Evolutionary conservation across 1,140 invertebrate genomes (phyloP), one percentile per base, ranked within the genome.

Genomic region (Dreissena rostriformis): DNA sequence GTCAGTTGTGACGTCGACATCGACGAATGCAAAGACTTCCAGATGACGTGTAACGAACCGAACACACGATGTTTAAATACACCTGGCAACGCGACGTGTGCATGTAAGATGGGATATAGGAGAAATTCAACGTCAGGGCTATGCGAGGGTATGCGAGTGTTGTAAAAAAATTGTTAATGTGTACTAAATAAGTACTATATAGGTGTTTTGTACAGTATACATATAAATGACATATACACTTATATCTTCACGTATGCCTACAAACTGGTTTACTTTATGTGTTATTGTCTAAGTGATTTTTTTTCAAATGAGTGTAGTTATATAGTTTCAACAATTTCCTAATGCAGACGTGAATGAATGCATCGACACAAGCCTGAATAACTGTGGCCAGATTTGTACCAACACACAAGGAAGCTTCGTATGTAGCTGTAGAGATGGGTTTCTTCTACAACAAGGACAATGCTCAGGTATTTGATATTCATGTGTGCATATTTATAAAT

Each of bases 291-390:
- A 19, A 24, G 19, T 63, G 61, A 24, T n/a, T 63, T 19, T 63
- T 19, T 63, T 24, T 63, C 19, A n/a, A 63, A n/a, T 63, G 7
- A 63, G 19, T 19, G 19, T n/a, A n/a, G 61, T 63, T 63, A 63
- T n/a, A 63, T 63, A 63, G 24, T 19, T 63, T 24, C 24, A n/a
- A 63, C 24, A n/a, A 22, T 74, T 74, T 24, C 14, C 2, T 39
- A 39, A 61, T 11, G 22, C 55, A 76, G 74, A 76, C 63, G 39
- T 76, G 24, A 76, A 76, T 66, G 74, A 76, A 66, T 76, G 74
- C 24, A 53, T 55, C 26, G 17, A 63, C 19, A 17, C 26, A 0
- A 65, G 57, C 17, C 19, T 51, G 51, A 68, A 79, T 57, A 70
- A 49, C n/a, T 79, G 76, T 29, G 26, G 11, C 8, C 76, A 79